phyloP scores from a whole-genome alignment of 2,888 invertebrate species.

The Leptinotarsa peninsularis region DNA sequence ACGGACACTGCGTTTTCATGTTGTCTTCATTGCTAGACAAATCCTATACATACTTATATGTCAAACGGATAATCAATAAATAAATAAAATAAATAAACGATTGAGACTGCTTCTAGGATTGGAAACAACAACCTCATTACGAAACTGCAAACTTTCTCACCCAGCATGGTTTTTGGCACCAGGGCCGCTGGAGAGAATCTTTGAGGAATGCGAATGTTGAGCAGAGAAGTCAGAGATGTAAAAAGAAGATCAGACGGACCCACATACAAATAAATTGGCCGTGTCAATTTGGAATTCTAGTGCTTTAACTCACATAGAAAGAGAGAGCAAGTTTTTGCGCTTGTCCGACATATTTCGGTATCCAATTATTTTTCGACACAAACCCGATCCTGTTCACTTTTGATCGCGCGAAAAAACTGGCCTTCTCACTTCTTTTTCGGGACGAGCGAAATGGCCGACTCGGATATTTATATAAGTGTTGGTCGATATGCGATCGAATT shows the following conservation, averaged over 20 bases:
- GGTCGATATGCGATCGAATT: constrained; percentile 53
- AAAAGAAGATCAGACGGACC: constrained; percentile 46
- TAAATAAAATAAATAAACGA: too few relatives aligned
- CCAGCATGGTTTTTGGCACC: constrained; percentile 4
- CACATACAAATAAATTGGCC: constrained; percentile 56
- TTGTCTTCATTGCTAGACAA: too few relatives aligned
- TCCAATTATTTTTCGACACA: constrained; percentile 64
- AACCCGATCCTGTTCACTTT: constrained; percentile 60
- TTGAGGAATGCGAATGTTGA: constrained; percentile 49
- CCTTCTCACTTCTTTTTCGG: constrained; percentile 59
- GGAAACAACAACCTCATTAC: too few relatives aligned
- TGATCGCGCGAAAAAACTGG: constrained; percentile 57
- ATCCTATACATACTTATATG: too few relatives aligned
- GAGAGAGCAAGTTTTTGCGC: constrained; percentile 58
- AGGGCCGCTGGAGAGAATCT: constrained; percentile 32
- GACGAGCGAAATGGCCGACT: constrained; percentile 48
- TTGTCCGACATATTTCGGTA: constrained; percentile 61
- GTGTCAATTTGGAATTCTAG: constrained; percentile 62
- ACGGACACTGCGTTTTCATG: too few relatives aligned
- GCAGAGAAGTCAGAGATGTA: constrained; percentile 41
- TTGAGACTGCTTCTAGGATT: too few relatives aligned
- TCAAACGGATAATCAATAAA: too few relatives aligned
- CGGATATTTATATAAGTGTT: constrained; percentile 56
- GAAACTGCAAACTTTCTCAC: constrained; percentile 3
- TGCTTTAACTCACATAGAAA: constrained; percentile 60